Conservation (phyloP, 2,888 invertebrate species). For the Tenthredo livida region DNA sequence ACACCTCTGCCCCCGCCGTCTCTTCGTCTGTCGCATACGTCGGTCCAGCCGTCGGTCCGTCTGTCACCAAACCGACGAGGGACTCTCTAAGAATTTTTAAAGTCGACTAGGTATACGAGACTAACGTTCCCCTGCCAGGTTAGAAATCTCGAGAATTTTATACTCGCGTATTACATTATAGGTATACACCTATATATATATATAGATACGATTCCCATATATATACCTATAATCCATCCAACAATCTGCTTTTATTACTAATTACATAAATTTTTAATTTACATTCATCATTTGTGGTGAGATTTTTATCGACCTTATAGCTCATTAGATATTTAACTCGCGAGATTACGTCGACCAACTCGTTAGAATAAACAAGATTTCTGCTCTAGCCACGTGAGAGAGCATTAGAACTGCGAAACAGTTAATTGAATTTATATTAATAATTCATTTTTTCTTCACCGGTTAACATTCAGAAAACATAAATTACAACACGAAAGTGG, state of each 20-base stretch:
- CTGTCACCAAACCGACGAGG: slow-evolving; percentile 46
- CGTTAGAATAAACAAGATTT: slow-evolving; percentile 26
- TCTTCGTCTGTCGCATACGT: slow-evolving; percentile 38
- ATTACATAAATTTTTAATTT: not conserved
- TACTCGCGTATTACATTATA: not conserved
- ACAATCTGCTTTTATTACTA: not conserved
- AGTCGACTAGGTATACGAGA: not conserved
- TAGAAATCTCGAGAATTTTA: slow-evolving; percentile 24
- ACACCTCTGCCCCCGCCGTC: slow-evolving; percentile 44
- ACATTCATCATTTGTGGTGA: not conserved
- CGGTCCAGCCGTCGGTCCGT: slow-evolving; percentile 39
- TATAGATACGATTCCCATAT: not conserved
- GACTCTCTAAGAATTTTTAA: slow-evolving; percentile 44
- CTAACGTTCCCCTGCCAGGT: not conserved
- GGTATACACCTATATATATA: not conserved
- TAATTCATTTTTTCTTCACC: slow-evolving; percentile 32
- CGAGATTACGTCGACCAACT: not conserved
- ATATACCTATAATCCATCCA: not conserved
- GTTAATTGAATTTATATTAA: slow-evolving; percentile 40
- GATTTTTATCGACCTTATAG: slow-evolving; percentile 1
- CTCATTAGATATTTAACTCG: slow-evolving; percentile 8
- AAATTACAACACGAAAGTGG: slow-evolving; percentile 13
- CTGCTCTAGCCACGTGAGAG: not conserved
- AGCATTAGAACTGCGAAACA: not conserved
- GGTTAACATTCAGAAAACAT: slow-evolving; percentile 25